These are phyloP conservation scores for Chromis chromis DNA, from an alignment of 2,797 vertebrate genomes.

Conservation along the genomic window DNA sequence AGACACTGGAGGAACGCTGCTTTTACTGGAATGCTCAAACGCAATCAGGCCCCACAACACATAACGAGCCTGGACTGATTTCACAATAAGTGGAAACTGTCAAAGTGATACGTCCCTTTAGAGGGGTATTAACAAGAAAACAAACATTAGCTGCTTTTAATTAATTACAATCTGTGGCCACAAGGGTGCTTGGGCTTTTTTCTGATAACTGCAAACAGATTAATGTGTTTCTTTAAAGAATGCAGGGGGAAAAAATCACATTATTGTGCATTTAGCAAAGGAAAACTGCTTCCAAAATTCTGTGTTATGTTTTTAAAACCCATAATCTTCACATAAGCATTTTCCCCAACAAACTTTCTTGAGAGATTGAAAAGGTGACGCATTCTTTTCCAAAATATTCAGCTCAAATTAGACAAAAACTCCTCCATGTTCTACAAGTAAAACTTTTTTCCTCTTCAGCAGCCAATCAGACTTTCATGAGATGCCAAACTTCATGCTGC, in stretches of 20 bases:
- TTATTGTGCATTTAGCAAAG: not conserved
- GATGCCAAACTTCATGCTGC: slow-evolving; percentile 13
- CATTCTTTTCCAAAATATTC: not conserved
- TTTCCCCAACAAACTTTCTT: not conserved
- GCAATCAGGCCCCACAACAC: slow-evolving; percentile 17
- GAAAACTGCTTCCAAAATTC: not conserved
- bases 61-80: slow-evolving; percentile 30
- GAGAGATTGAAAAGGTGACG: slow-evolving; percentile 3
- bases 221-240: slow-evolving; percentile 11
- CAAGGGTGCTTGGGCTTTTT: not conserved
- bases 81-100: slow-evolving; percentile 22
- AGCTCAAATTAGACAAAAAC: not conserved
- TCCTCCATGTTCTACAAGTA: not conserved
- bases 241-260: not conserved
- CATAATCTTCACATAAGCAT: not conserved
- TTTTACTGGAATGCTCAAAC: slow-evolving; percentile 34
- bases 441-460: not conserved
- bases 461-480: not conserved
- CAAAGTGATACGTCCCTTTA: slow-evolving; percentile 9
- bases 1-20: slow-evolving; percentile 33
- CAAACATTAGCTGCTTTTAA: slow-evolving; percentile 6
- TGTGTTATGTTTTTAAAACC: not conserved
- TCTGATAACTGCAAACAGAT: not conserved
- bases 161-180: slow-evolving; percentile 20
- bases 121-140: slow-evolving; percentile 6